A percentile compares a stretch with the other conserved stretches of the same genome.
phyloP scores from a whole-genome alignment of 1,140 invertebrate genomes.

The Monomorium pharaonis region DNA sequence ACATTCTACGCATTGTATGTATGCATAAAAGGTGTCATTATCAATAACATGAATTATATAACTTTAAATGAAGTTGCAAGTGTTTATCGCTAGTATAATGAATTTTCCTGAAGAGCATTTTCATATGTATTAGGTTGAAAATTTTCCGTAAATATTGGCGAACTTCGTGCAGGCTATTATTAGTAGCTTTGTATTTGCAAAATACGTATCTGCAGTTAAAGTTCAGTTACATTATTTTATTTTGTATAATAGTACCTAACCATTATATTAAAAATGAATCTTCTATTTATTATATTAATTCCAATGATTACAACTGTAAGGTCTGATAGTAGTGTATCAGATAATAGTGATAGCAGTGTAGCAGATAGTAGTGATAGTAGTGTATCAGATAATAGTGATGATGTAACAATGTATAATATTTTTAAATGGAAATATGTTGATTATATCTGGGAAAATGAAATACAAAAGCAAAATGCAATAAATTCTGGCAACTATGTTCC shows the following conservation, averaged over 20 bases:
- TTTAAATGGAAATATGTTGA: background rate
- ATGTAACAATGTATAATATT: too few relatives aligned
- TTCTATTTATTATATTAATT: background rate
- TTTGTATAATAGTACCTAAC: background rate
- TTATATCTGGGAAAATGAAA: background rate
- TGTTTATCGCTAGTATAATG: background rate
- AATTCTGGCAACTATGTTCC: background rate
- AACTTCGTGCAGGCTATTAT: background rate
- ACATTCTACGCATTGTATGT: background rate
- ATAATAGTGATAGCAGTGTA: too few relatives aligned
- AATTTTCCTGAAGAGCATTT: background rate
- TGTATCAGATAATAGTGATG: fast-evolving
- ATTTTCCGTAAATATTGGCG: background rate
- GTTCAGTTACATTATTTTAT: background rate
- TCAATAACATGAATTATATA: background rate
- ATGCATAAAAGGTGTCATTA: background rate
- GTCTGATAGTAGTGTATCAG: background rate
- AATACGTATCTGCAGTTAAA: background rate
- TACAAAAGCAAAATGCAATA: background rate
- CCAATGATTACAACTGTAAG: background rate
- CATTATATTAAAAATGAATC: background rate
- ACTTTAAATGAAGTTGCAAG: background rate
- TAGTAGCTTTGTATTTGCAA: background rate
- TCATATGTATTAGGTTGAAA: background rate
- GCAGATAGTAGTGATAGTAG: too few relatives aligned